Base-by-base conservation (phyloP, 1,140 invertebrate genomes). In the Pogonomyrmex californicus region DNA sequence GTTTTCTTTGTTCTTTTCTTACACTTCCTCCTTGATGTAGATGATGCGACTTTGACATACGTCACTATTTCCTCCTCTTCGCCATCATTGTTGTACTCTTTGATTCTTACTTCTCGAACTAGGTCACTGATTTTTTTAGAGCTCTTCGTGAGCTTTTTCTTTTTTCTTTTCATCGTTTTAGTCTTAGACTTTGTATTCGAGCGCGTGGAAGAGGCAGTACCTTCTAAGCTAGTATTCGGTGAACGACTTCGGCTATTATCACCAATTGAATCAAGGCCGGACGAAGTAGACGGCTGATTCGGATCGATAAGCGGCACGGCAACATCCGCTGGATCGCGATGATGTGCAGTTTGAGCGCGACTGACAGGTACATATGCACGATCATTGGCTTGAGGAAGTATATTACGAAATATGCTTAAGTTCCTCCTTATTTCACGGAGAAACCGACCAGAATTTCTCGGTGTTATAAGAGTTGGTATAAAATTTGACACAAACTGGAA, bases 311-410 rank as follows among this genome's bases (percentile, higher is more conserved):
- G 81, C 51, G 47, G 86, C 36, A 41, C 44, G 30, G 60, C 17
- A 77, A 30, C 41, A 41, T 78, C n/a, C 54, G 38, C 76, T 60
- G 71, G 73, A n/a, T 79, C 38, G 56, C 44, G 47, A 51, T 65
- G 23, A 23, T n/a, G 44, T 33, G 86, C 54, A 82, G 17, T 82
- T 79, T 14, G 71, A 2, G 71, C 4, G 62, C 86, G 71, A 75
- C 63, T 96, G 12, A 96, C 96, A 10, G 97, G 95, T 36, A 98
- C 96, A 2, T 62, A 47, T 12, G 14, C 44, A 54, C 97, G 95
- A 94, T 97, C 97, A 88, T 96, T 96, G 12, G 97, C 97, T 4
- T 97, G 96, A 33, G 97, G 96, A 65, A 97, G 92, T 65, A 97
- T 94, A 66, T 96, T 95, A 30, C 94, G 94, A 73, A 92, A 81